Base-by-base conservation (phyloP, 2,113 vertebrate species). In the Gobius niger region DNA sequence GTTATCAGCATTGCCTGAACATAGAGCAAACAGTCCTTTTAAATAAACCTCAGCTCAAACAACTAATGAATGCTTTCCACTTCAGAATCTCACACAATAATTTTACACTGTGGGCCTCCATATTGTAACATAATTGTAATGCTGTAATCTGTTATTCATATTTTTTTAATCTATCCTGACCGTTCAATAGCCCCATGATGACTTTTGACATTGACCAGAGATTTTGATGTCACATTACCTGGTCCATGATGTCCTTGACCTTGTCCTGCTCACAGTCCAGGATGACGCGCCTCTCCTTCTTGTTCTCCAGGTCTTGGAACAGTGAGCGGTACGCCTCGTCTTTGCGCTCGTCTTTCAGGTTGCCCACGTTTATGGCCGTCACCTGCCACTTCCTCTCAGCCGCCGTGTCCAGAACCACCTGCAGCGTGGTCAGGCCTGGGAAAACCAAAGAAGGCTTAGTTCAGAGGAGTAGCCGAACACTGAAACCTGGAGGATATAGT, bases 301-400 rank as follows among this genome's bases (percentile, higher is more conserved):
- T 99, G 81, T 94, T 94, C 86, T 99, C 97, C 79, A 99, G 91
- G 81, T 99, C 98, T 84, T 98, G 96, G 87, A 99, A 99, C 14
- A 99, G 93, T 0, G 96, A 98, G 76, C 98, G 94, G 79, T 99
- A 99, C 0, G 95, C 97, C 87, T 99, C 98, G 59, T 99, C 98
- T 87, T 99, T 99, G 82, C 93, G 95, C 88, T 99, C 98, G 61
- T 99, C 98, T 79, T 99, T 99, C 82, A 99, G 95, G 90, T 99
- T 99, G 10, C 97, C 98, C 78, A 99, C 98, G 41, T 99, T 98
- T 89, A 99, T 99, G 73, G 98, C 97, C 6, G 96, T 99, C 90
- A 99, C 97, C 82, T 98, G 97, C 98, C 98, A 99, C 86, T 99
- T 98, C 92, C 95, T 96, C 83, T 98, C 96, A 12, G 98, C 96